These are phyloP conservation scores for Oligia fasciuncula DNA, from an alignment of 2,888 invertebrate species.

Conservation along the genomic window DNA sequence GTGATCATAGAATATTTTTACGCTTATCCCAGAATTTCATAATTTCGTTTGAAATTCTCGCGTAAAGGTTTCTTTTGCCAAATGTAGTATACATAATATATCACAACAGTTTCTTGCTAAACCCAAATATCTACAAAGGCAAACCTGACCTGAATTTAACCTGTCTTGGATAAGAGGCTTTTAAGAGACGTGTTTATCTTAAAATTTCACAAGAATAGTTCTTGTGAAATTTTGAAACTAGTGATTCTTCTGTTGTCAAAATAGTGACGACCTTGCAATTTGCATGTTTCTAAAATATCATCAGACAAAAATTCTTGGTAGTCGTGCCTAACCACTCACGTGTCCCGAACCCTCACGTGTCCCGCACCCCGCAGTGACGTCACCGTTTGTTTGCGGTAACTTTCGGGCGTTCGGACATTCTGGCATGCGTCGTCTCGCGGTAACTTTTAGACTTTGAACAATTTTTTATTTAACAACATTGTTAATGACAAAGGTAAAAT, in stretches of 20 bases:
- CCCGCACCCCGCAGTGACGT: no score
- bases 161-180: not conserved
- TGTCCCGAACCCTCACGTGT: no score
- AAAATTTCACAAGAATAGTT: not conserved
- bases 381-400: no score
- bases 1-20: constrained; percentile 17
- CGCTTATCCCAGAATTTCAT: not conserved
- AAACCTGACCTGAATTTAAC: constrained; percentile 20
- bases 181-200: constrained; percentile 9
- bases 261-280: not conserved
- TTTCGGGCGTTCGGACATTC: no score
- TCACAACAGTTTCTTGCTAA: constrained; percentile 8
- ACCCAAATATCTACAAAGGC: not conserved
- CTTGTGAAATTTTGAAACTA: no score
- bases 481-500: no score
- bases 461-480: no score
- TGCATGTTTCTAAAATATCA: not conserved
- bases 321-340: no score
- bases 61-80: constrained; percentile 1
- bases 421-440: no score
- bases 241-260: not conserved
- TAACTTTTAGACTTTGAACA: no score
- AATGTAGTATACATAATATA: not conserved
- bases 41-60: constrained; percentile 5
- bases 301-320: no score